Evolutionary conservation across 1,140 invertebrate genomes (phyloP), one percentile per base, ranked within the genome.

Genomic region (Drosophila bipectinata): DNA sequence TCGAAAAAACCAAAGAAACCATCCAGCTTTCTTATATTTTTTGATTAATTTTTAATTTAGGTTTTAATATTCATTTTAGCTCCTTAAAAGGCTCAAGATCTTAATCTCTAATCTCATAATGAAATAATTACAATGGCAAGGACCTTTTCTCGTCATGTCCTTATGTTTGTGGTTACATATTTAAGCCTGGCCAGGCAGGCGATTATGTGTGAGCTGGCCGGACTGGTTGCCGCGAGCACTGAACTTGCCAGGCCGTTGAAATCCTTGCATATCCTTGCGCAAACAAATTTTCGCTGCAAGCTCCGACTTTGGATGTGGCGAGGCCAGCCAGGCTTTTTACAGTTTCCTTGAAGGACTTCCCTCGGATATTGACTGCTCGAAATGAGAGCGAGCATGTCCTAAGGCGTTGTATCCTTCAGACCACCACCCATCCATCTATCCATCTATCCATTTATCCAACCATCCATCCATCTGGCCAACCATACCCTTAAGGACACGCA

Each of bases 241-340:
- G 82, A 88, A 82, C 82, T 68, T 71, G 7, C 45, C 44, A 15
- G 60, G 15, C 30, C 18, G n/a, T 63, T 49, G 62, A 72, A 55
- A 79, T 83, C 79, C 68, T 66, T 81, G 77, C 63, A 59, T 75
- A 76, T 72, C 72, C 66, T 79, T 79, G 74, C 47, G 78, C 71
- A 82, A 87, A 79, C 78, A 77, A 77, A 71, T 77, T 80, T 64
- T 30, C 55, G 52, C 66, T 71, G 41, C 67, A 49, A 37, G 51
- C 66, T 45, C 24, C 52, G 66, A 56, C 66, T 68, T 66, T 44
- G 63, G 74, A 49, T 47, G 44, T 59, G 67, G 68, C 76, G 79
- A 85, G 81, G 82, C 74, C 79, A 85, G 81, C 82, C 69, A 78
- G 78, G 59, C 56, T 75, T 78, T 87, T 87, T 77, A 87, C 71